Conservation (phyloP, 2,888 invertebrate species). For the Cephus runcator region DNA sequence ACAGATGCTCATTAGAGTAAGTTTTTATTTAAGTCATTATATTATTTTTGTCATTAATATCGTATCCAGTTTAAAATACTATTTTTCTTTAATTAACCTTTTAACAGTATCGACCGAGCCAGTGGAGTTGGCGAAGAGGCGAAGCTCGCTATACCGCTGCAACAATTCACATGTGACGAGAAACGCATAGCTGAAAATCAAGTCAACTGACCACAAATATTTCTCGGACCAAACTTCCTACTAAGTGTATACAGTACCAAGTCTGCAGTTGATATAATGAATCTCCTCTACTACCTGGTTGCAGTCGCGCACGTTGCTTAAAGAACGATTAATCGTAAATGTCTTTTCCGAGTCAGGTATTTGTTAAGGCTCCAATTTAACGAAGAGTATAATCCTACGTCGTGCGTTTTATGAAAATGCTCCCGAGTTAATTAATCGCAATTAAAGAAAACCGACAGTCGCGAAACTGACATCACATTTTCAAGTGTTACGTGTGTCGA, state of each 20-base stretch:
- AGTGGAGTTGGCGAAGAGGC: conserved; percentile 91
- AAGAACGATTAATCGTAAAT: too few relatives aligned
- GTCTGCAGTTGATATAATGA: conserved; percentile 33
- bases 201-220: conserved; percentile 41
- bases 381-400: too few relatives aligned
- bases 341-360: too few relatives aligned
- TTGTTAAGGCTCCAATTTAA: too few relatives aligned
- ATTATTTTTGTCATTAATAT: not conserved
- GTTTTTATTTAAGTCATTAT: conserved; percentile 39
- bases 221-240: conserved; percentile 56
- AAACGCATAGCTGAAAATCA: conserved; percentile 24
- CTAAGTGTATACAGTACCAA: conserved; percentile 45
- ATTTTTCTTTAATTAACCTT: conserved; percentile 37
- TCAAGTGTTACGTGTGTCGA: too few relatives aligned
- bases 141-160: conserved; percentile 95
- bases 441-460: too few relatives aligned
- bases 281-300: not conserved
- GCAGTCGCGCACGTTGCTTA: too few relatives aligned
- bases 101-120: conserved; percentile 91
- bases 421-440: too few relatives aligned
- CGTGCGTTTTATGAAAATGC: too few relatives aligned
- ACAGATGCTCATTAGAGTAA: conserved; percentile 94
- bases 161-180: conserved; percentile 89
- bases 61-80: not conserved
- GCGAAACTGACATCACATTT: too few relatives aligned